Evolutionary conservation across 2,113 vertebrate species (phyloP).

Genomic region (Arothron firmamentum): DNA sequence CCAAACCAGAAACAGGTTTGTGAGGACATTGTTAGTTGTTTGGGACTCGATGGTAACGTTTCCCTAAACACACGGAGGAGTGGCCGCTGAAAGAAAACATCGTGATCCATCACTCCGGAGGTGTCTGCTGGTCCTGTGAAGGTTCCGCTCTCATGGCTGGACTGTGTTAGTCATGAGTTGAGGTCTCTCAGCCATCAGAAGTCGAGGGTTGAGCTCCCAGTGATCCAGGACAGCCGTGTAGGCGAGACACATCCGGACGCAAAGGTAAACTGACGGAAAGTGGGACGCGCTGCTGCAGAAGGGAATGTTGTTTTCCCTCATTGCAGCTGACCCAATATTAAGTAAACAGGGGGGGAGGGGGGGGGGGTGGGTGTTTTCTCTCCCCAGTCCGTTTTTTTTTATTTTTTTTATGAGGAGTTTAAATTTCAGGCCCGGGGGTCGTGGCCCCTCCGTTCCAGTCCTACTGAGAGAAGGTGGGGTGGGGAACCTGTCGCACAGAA

Average conservation of each 20-base stretch:
- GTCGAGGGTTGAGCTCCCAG: neutral
- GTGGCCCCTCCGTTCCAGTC: constrained; percentile 49
- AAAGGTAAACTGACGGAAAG: constrained; percentile 32
- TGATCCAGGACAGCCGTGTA: constrained; percentile 9
- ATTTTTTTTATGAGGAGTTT: constrained; percentile 55
- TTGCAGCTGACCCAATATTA: constrained; percentile 48
- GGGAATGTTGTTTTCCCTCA: constrained; percentile 44
- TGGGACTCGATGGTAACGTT: too few relatives aligned
- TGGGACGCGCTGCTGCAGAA: constrained; percentile 10
- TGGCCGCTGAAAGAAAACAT: too few relatives aligned
- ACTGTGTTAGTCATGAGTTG: too few relatives aligned
- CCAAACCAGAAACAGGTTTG: too few relatives aligned
- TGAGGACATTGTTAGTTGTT: too few relatives aligned
- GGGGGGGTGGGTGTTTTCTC: constrained; percentile 42
- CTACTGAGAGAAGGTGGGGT: constrained; percentile 58
- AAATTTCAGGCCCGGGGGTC: constrained; percentile 60
- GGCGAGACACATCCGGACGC: constrained; percentile 33
- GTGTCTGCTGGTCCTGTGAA: too few relatives aligned
- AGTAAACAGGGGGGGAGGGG: constrained; percentile 29
- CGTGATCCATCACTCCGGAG: too few relatives aligned
- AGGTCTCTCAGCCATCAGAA: neutral
- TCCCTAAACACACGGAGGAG: too few relatives aligned
- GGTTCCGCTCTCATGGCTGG: too few relatives aligned
- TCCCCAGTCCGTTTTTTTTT: constrained; percentile 24
- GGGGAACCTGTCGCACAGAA: constrained; percentile 65